Percentiles rank a stretch among this genome's conserved stretches.
phyloP scores from a whole-genome alignment of 1,140 invertebrate species.

The Leptoteleia sp. region DNA sequence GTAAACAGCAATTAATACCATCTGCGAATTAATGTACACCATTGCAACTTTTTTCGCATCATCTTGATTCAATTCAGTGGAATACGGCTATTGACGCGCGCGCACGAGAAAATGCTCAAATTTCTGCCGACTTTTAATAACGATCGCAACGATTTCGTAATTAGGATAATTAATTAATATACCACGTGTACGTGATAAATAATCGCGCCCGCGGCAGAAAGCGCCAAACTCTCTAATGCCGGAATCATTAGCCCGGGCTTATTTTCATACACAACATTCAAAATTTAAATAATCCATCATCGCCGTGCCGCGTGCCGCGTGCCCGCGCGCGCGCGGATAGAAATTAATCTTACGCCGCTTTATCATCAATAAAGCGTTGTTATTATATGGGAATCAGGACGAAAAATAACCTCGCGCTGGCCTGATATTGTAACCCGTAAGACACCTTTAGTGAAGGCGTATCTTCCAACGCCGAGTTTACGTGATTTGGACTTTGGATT shows the following conservation, averaged over 20 bases:
- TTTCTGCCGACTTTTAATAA: constrained; percentile 6
- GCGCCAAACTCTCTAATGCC: constrained; percentile 22
- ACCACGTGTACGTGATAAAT: too few relatives aligned
- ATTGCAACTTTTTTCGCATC: too few relatives aligned
- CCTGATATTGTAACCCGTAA: too few relatives aligned
- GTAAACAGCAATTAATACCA: too few relatives aligned
- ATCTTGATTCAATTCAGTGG: too few relatives aligned
- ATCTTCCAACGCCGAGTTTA: too few relatives aligned
- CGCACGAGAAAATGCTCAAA: constrained; percentile 4
- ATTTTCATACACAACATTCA: constrained; percentile 2
- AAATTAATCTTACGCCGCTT: constrained; percentile 11
- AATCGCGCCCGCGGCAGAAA: too few relatives aligned
- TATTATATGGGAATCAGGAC: background rate
- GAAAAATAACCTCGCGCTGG: background rate
- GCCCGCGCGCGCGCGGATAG: background rate
- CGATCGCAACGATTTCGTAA: background rate
- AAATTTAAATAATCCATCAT: constrained; percentile 23
- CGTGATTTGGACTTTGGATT: too few relatives aligned
- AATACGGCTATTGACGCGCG: too few relatives aligned
- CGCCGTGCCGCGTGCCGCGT: background rate
- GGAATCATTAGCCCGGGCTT: too few relatives aligned
- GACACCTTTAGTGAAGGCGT: too few relatives aligned
- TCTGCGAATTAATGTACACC: too few relatives aligned
- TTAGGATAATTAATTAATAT: constrained; percentile 28
- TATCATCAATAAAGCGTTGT: constrained; percentile 8